Percentiles rank a stretch among this genome's conserved stretches.
Conservation (phyloP, 2,888 invertebrate genomes). For the Melanophora roralis region DNA sequence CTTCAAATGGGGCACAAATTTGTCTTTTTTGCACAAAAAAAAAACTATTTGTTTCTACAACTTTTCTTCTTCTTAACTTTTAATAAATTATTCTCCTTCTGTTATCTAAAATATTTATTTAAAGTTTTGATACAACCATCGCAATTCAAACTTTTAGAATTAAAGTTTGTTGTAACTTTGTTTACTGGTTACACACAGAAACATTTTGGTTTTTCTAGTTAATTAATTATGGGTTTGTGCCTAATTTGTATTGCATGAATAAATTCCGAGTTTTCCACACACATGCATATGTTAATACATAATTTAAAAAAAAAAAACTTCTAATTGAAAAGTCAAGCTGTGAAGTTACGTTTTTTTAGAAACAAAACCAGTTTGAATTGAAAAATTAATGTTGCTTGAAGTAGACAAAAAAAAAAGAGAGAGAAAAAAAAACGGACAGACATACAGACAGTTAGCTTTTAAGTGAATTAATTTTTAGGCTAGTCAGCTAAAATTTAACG, state of each 20-base stretch:
- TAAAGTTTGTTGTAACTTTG: background rate
- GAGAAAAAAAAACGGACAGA: background rate
- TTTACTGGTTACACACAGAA: background rate
- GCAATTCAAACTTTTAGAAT: background rate
- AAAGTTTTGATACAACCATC: background rate
- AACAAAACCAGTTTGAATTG: background rate
- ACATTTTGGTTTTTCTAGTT: conserved; percentile 50
- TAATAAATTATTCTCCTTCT: no score
- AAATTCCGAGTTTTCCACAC: conserved; percentile 18
- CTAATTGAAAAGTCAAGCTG: conserved; percentile 2
- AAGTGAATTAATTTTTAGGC: conserved; percentile 6
- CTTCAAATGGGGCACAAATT: no score
- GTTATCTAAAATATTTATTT: no score
- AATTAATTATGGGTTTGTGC: conserved; percentile 74
- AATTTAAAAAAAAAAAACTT: background rate
- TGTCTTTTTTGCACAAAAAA: no score
- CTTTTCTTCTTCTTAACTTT: background rate
- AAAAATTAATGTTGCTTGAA: conserved; percentile 50
- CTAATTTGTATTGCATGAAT: conserved; percentile 67
- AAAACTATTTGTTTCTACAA: no score
- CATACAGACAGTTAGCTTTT: background rate
- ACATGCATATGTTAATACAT: background rate
- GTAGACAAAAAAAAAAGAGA: background rate
- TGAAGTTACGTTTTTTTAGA: background rate
- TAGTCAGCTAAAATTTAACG: background rate